Base-by-base conservation (phyloP, 2,113 vertebrate genomes). In the Cynopterus brachyotis region DNA sequence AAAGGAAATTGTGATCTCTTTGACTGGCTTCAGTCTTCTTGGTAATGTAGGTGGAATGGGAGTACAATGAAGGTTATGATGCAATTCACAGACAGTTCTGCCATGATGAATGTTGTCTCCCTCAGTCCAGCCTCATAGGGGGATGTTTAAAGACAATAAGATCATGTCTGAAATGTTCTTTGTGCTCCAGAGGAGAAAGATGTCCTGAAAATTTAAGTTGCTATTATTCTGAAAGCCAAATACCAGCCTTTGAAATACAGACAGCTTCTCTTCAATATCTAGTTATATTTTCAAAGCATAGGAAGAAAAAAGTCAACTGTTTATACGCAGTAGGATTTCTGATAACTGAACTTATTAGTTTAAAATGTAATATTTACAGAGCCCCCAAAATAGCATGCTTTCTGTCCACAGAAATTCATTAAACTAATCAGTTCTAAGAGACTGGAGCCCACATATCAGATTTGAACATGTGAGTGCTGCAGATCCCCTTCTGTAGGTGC, bases 311-410 rank as follows among this genome's bases (percentile, higher is more conserved):
- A 76, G 42, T 35, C 60, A 87, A 92, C 90, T 97, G 87, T 96
- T 94, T 97, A 92, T 94, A 94, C 0, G 10, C 47, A 73, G 80
- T 92, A 93, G 53, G 94, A 96, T 96, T 98, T 96, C 87, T 96
- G 94, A 90, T 96, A 96, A 96, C 92, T 73, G 91, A 97, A 95
- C 92, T 96, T 96, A 97, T 90, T 97, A 94, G 92, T 96, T 97
- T 98, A 96, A 97, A 96, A 97, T 83, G 75, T 85, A 97, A 96
- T 98, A 98, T 97, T 98, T 98, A 96, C 95, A 70, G 78, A 97
- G 94, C 92, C 95, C 80, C 84, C 90, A 96, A 87, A 95, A 96
- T 92, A 80, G 88, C 84, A 94, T 57, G 88, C 66, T 92, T 96
- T 96, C 70, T 81, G 92, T 96, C 97, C 94, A 72, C 47, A 90